Percentiles rank a stretch among this genome's conserved stretches.
Evolutionary conservation across 2,797 vertebrate genomes (phyloP).

Genomic region (Sebastes cheni): DNA sequence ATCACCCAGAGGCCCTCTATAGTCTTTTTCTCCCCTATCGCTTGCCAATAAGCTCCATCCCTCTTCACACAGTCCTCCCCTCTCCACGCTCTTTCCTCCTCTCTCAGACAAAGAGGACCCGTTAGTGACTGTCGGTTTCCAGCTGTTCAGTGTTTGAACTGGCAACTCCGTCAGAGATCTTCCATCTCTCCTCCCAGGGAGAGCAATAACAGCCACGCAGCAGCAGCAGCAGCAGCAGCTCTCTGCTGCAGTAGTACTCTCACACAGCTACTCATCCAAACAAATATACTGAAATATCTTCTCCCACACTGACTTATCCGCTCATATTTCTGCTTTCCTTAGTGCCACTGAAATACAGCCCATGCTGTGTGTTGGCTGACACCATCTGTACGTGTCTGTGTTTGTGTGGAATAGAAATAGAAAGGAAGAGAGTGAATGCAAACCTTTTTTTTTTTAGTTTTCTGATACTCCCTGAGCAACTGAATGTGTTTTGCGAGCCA

Average conservation of each 20-base stretch:
- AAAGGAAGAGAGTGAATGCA: background rate
- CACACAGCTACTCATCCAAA: background rate
- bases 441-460: background rate
- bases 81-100: background rate
- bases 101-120: slow-evolving; percentile 32
- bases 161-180: slow-evolving; percentile 39
- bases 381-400: background rate
- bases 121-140: slow-evolving; percentile 23
- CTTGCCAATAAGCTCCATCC: background rate
- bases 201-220: slow-evolving; percentile 24
- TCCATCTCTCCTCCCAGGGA: slow-evolving; percentile 26
- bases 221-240: slow-evolving; percentile 7
- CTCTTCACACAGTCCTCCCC: background rate
- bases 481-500: background rate
- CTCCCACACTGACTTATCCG: background rate
- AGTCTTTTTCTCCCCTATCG: background rate
- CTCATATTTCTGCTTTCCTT: background rate
- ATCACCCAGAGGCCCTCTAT: background rate
- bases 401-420: background rate
- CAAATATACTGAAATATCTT: background rate
- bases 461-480: background rate
- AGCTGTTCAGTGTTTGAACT: slow-evolving; percentile 60
- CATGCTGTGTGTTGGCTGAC: background rate
- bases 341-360: background rate
- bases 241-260: background rate